phyloP scores from a whole-genome alignment of 1,140 invertebrate species.

The Lasioglossum albipes region DNA sequence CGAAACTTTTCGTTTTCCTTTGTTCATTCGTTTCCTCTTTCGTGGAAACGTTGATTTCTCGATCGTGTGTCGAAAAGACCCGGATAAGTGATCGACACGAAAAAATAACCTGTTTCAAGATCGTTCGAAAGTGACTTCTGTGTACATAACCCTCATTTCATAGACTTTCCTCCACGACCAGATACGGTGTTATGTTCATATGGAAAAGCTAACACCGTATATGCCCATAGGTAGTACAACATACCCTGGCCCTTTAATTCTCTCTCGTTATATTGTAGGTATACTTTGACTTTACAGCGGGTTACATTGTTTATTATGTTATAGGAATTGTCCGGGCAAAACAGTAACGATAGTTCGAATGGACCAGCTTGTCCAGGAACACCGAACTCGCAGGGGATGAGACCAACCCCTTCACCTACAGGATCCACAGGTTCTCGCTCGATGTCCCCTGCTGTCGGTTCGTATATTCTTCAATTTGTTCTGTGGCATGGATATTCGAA shows the following conservation, averaged over 20 bases:
- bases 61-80: background rate
- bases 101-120: background rate
- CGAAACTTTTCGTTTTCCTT: background rate
- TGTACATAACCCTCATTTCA: background rate
- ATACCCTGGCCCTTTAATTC: background rate
- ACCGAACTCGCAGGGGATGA: conserved; percentile 88
- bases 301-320: conserved; percentile 6
- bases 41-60: background rate
- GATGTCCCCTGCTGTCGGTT: conserved; percentile 97
- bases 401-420: conserved; percentile 95
- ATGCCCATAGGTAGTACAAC: background rate
- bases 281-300: background rate
- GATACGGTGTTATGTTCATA: no score
- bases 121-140: background rate
- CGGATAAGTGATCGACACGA: background rate
- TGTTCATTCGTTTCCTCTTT: no score
- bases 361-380: conserved; percentile 86
- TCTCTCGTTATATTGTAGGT: background rate
- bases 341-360: conserved; percentile 90
- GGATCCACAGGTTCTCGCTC: conserved; percentile 95
- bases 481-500: background rate
- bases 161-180: background rate
- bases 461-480: conserved; percentile 76
- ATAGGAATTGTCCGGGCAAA: conserved; percentile 91
- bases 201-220: background rate